phyloP scores from a whole-genome alignment of 2,113 vertebrate genomes.

The Phyllostomus hastatus region DNA sequence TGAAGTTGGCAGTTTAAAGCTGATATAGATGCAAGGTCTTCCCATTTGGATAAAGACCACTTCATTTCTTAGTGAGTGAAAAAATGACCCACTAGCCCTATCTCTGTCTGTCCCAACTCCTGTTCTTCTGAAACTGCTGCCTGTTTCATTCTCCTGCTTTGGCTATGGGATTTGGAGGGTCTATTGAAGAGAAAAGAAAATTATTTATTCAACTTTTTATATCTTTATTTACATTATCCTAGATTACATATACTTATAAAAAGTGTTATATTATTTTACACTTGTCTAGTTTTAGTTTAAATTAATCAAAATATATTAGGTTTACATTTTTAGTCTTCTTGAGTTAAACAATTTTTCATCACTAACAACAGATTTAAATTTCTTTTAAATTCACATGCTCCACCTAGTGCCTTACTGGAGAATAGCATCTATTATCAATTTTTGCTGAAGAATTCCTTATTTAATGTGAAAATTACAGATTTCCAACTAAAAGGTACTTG shows the following conservation, averaged over 20 bases:
- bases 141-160: not conserved
- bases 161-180: not conserved
- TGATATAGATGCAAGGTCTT: not conserved
- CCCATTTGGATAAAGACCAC: not conserved
- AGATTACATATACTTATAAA: not conserved
- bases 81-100: not conserved
- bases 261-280: not conserved
- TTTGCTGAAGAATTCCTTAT: not conserved
- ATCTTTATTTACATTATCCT: not conserved
- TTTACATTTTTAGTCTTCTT: not conserved
- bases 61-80: not conserved
- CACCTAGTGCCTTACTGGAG: slow-evolving; percentile 43
- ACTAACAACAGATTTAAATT: not conserved
- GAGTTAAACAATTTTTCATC: not conserved
- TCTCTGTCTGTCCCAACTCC: not conserved
- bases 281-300: slow-evolving; percentile 2
- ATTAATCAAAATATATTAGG: slow-evolving; percentile 18
- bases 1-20: slow-evolving; percentile 55
- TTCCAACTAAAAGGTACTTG: slow-evolving; percentile 1
- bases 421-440: slow-evolving; percentile 25
- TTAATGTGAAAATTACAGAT: slow-evolving; percentile 21
- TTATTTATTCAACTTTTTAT: not conserved
- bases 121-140: not conserved
- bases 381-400: slow-evolving; percentile 31
- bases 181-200: not conserved